Evolutionary conservation across 2,113 vertebrate genomes (phyloP).

Genomic region (Oxyruncus cristatus): DNA sequence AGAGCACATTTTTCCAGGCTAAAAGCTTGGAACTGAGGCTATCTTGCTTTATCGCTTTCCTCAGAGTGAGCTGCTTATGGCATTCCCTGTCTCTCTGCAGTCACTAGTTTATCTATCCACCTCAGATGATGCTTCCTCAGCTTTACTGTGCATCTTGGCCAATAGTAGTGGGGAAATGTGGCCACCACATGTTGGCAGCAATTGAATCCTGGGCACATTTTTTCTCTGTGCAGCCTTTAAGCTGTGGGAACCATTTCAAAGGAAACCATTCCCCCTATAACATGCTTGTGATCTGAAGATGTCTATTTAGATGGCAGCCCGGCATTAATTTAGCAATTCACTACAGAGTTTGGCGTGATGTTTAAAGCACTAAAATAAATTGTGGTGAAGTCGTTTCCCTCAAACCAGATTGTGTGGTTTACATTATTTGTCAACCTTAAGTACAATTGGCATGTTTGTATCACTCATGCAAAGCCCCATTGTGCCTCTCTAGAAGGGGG

Average conservation of each 20-base stretch:
- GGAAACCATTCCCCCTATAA: conserved; percentile 78
- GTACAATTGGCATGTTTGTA: conserved; percentile 70
- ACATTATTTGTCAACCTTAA: conserved; percentile 75
- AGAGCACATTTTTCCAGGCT: background rate
- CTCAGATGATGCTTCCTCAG: conserved; percentile 51
- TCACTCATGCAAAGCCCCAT: conserved; percentile 67
- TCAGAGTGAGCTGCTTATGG: background rate
- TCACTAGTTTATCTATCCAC: conserved; percentile 34
- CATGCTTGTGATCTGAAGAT: conserved; percentile 81
- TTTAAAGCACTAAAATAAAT: conserved; percentile 79
- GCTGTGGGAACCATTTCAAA: conserved; percentile 84
- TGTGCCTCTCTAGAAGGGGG: conserved; percentile 62
- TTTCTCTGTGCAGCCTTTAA: conserved; percentile 76
- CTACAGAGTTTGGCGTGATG: conserved; percentile 75
- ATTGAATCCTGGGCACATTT: conserved; percentile 76
- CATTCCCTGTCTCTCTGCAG: background rate
- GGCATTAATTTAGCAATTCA: conserved; percentile 79
- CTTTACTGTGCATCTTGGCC: conserved; percentile 6
- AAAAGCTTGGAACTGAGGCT: background rate
- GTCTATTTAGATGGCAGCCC: conserved; percentile 79
- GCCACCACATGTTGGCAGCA: conserved; percentile 85
- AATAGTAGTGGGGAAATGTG: conserved; percentile 76
- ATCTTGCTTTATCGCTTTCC: background rate
- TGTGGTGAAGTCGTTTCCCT: conserved; percentile 68
- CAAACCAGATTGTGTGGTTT: conserved; percentile 75